Evolutionary conservation across 2,888 invertebrate species (phyloP).

Genomic region (Caradrina clavipalpis): DNA sequence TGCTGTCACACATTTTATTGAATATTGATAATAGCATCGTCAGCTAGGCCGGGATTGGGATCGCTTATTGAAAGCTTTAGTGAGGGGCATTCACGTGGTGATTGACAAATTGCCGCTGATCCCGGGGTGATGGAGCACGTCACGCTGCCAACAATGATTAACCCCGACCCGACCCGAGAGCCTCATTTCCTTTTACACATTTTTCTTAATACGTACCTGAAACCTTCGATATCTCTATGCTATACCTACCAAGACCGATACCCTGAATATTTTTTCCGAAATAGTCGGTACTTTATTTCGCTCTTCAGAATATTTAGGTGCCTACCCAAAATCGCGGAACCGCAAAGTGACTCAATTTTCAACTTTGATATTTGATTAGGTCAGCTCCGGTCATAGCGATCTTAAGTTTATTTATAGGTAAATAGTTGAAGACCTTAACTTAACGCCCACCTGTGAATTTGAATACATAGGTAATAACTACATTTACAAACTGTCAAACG

Average conservation of each 20-base stretch:
- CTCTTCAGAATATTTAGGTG: neutral
- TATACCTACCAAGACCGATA: conserved; percentile 1
- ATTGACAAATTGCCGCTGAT: conserved; percentile 87
- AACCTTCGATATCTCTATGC: conserved; percentile 9
- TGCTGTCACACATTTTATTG: conserved; percentile 68
- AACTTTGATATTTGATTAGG: conserved; percentile 49
- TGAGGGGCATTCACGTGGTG: conserved; percentile 79
- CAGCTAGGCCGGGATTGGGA: conserved; percentile 54
- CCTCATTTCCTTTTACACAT: conserved; percentile 56
- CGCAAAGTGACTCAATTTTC: neutral
- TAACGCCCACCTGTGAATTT: conserved; percentile 52
- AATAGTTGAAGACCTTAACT: conserved; percentile 59
- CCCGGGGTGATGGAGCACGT: conserved; percentile 75
- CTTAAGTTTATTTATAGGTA: conserved; percentile 19
- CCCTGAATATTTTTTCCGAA: neutral
- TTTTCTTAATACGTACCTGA: conserved; percentile 51
- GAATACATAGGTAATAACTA: conserved; percentile 41
- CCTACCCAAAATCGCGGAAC: neutral
- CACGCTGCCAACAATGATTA: conserved; percentile 78
- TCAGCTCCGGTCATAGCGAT: conserved; percentile 44
- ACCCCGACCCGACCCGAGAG: conserved; percentile 66
- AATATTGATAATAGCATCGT: conserved; percentile 71
- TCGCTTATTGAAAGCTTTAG: conserved; percentile 80
- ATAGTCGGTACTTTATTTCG: neutral
- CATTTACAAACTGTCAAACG: conserved; percentile 36